Evolutionary conservation across 1,140 invertebrate species (phyloP), one percentile per base, ranked within the genome.

Genomic region (Drosophila tani): DNA sequence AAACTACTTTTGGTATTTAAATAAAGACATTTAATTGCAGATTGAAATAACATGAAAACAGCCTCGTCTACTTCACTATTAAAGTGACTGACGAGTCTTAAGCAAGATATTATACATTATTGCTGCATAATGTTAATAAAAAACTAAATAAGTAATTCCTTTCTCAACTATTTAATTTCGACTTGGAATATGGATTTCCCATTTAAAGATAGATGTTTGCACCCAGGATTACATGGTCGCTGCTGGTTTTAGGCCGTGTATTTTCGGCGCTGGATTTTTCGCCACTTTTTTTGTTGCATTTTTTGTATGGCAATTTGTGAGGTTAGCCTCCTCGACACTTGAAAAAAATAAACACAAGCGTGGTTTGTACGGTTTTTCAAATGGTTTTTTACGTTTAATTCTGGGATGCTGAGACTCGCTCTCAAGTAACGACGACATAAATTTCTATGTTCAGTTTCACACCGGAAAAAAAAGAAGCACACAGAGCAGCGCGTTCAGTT

Each of bases 291-390:
- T 4, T 12, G 1, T 40, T 43, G 9, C 15, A 17, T 21, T 8
- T 8, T 11, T 56, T 65, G 32, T 11, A n/a, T 32, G 14, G 57
- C 45, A 53, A 51, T 73, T 70, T 63, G 49, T 63, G 41, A 63
- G 71, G 56, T 71, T 32, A 41, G 41, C 57, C 43, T 35, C 63
- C 63, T 63, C 57, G 29, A 35, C 81, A 83, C 81, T 83, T 9
- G 47, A 83, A 83, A 76, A 83, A 83, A 83, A 83, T 71, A 67
- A 80, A 83, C 71, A 83, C 81, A 80, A 50, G 40, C 56, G 29
- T 45, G 19, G 15, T 41, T 47, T 57, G 38, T 60, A 47, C 17
- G 64, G 40, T 51, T 83, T 63, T 82, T 63, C 32, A 59, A 64
- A 49, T 49, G 32, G 47, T 75, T 75, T 65, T 63, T 51, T 59